phyloP scores from a whole-genome alignment of 2,888 invertebrate species.

The Dasypogon diadema region DNA sequence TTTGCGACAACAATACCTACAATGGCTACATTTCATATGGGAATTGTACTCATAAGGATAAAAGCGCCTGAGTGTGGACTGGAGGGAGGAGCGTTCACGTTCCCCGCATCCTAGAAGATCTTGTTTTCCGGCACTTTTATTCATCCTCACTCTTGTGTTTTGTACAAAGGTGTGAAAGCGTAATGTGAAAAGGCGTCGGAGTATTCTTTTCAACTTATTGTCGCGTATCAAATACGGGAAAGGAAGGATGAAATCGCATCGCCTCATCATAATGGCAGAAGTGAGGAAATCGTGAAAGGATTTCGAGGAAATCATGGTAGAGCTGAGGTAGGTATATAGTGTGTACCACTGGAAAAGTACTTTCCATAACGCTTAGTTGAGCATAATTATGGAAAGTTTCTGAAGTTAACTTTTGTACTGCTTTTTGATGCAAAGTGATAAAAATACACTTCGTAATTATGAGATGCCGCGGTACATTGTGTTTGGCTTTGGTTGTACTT shows the following conservation, averaged over 20 bases:
- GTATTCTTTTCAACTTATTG: slow-evolving; percentile 37
- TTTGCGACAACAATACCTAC: not conserved
- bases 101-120: slow-evolving; percentile 6
- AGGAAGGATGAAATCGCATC: slow-evolving; percentile 31
- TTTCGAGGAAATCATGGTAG: slow-evolving; percentile 11
- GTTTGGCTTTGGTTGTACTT: not conserved
- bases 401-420: not conserved
- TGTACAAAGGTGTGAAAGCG: slow-evolving; percentile 45
- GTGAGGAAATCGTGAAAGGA: slow-evolving; percentile 1
- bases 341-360: slow-evolving; percentile 11
- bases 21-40: slow-evolving; percentile 34
- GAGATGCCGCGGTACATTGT: too few species aligned
- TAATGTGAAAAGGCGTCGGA: slow-evolving; percentile 25
- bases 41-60: slow-evolving; percentile 35
- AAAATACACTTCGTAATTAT: too few species aligned
- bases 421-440: not conserved
- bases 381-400: slow-evolving; percentile 31
- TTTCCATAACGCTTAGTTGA: slow-evolving; percentile 28
- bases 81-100: not conserved
- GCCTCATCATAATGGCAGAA: not conserved
- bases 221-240: not conserved
- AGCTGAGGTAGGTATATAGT: slow-evolving; percentile 2
- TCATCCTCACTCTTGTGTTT: slow-evolving; percentile 26
- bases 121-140: slow-evolving; percentile 35
- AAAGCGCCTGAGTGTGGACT: slow-evolving; percentile 7